phyloP scores from a whole-genome alignment of 1,140 invertebrate genomes.

The Diorhabda sublineata region DNA sequence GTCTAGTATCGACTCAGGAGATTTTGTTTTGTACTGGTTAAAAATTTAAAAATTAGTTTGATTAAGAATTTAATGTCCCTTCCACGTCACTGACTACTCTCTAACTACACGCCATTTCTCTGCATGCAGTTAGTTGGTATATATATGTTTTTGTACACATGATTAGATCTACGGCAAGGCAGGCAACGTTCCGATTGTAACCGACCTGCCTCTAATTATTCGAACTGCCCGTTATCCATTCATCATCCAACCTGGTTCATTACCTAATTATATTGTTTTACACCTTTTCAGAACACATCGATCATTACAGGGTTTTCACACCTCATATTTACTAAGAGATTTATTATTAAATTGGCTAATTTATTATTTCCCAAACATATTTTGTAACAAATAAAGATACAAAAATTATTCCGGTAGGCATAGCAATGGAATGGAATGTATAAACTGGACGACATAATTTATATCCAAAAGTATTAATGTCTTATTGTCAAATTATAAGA shows the following conservation, averaged over 20 bases:
- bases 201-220: conserved; percentile 22
- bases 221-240: conserved; percentile 31
- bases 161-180: conserved; percentile 22
- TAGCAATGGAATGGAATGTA: too few species aligned
- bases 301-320: conserved; percentile 2
- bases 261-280: conserved; percentile 24
- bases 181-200: conserved; percentile 17
- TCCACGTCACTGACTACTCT: conserved; percentile 15
- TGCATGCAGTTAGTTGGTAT: conserved; percentile 21
- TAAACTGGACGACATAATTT: too few species aligned
- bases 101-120: conserved; percentile 9
- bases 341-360: not conserved
- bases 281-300: conserved; percentile 9
- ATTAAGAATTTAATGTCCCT: not conserved
- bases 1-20: too few species aligned
- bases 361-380: too few species aligned
- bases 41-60: too few species aligned
- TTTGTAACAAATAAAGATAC: too few species aligned
- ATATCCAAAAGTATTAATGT: too few species aligned
- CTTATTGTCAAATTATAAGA: too few species aligned
- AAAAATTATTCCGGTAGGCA: too few species aligned
- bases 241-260: conserved; percentile 28
- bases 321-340: not conserved
- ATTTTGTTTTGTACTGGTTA: too few species aligned
- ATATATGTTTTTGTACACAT: conserved; percentile 18